Evolutionary conservation across 2,797 vertebrate genomes (phyloP).

Genomic region (Darevskia mixta): DNA sequence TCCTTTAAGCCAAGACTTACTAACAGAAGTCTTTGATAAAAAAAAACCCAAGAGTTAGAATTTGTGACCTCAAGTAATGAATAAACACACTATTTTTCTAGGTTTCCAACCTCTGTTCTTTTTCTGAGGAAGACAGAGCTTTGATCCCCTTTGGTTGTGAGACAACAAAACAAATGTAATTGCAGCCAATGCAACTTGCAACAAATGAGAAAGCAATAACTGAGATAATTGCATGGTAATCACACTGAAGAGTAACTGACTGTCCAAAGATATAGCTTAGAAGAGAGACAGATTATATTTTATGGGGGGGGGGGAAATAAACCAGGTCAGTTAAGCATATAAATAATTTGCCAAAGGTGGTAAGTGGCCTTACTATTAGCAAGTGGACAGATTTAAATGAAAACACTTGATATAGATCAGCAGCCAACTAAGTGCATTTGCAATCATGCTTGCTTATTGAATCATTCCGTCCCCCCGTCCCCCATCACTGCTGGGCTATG

Average conservation of each 20-base stretch:
- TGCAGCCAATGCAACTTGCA: slow-evolving; percentile 24
- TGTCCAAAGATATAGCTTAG: not conserved
- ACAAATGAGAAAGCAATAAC: not conserved
- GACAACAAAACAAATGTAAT: not conserved
- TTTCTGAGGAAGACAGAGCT: not conserved
- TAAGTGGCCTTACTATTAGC: not conserved
- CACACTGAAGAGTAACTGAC: not conserved
- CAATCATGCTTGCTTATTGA: not conserved
- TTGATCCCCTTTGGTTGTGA: slow-evolving; percentile 4
- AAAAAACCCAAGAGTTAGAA: not conserved
- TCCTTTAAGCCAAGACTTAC: not conserved
- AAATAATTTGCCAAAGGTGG: slow-evolving; percentile 1
- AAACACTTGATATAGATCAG: not conserved
- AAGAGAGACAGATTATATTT: not conserved
- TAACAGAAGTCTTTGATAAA: not conserved
- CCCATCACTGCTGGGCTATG: not conserved
- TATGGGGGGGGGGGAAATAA: not conserved
- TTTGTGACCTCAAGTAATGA: not conserved
- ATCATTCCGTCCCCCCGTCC: not conserved
- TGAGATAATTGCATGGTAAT: slow-evolving; percentile 26
- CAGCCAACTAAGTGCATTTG: not conserved
- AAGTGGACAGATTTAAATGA: not conserved
- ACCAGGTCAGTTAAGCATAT: not conserved
- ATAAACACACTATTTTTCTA: slow-evolving; percentile 4
- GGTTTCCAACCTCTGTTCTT: not conserved